These are phyloP conservation scores for Diadumene lineata DNA, from an alignment of 92 coral and sea anemone genomes.

Conservation along the genomic window DNA sequence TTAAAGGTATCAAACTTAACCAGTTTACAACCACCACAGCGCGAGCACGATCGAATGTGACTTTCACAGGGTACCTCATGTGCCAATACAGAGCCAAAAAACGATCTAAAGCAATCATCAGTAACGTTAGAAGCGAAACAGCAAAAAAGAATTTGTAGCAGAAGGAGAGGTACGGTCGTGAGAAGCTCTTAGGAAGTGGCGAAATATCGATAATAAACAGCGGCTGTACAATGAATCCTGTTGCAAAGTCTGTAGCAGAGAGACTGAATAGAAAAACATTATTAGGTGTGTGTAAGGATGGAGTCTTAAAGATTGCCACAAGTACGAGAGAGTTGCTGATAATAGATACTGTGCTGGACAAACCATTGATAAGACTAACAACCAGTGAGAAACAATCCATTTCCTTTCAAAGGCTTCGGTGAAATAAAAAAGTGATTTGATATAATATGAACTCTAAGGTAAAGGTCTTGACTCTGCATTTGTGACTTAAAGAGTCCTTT, in stretches of 20 bases:
- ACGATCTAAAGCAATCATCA: constrained; percentile 12
- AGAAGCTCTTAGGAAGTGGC: neutral
- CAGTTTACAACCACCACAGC: neutral
- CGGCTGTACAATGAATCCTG: constrained; percentile 13
- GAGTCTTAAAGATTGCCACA: constrained; percentile 15
- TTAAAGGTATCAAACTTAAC: neutral
- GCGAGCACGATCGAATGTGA: constrained; percentile 6
- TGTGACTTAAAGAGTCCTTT: no score
- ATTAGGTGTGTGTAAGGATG: constrained; percentile 20
- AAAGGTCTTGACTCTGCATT: no score
- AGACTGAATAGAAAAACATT: constrained; percentile 21
- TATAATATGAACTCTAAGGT: no score
- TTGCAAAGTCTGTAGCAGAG: constrained; percentile 10
- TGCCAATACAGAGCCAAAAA: constrained; percentile 14
- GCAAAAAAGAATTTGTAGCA: neutral
- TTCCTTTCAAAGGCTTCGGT: neutral
- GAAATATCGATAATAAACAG: neutral
- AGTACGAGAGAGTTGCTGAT: constrained; percentile 18
- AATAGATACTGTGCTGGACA: constrained; percentile 7
- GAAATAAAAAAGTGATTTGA: neutral
- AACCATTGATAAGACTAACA: constrained; percentile 11
- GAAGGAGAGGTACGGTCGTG: neutral
- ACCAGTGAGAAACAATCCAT: neutral
- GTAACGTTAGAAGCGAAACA: constrained; percentile 3
- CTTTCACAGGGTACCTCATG: neutral